Conservation (phyloP, 2,797 vertebrate species). For the Meda fulgida region DNA sequence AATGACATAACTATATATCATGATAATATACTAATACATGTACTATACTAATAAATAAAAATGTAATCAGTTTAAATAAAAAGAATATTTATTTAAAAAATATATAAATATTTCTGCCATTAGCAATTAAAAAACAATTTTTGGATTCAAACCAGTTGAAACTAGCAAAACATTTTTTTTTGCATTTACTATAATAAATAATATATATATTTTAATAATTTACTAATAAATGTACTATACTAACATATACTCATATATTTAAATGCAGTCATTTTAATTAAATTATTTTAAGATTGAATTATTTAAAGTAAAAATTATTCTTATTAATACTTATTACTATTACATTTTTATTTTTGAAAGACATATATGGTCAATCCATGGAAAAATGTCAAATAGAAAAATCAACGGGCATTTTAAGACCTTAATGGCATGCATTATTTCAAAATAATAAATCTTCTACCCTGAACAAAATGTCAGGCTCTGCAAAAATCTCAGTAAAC, state of each 20-base stretch:
- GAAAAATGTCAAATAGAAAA: neutral
- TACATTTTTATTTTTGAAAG: no score
- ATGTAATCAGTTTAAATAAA: neutral
- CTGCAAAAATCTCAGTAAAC: slow-evolving; percentile 32
- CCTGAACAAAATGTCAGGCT: slow-evolving; percentile 47
- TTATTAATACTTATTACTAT: no score
- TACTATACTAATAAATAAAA: neutral
- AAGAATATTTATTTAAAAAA: neutral
- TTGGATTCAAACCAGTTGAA: no score
- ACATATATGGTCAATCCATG: no score
- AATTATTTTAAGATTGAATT: neutral
- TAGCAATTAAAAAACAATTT: no score
- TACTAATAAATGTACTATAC: no score
- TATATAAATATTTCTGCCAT: neutral
- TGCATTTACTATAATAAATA: no score
- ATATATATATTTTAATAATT: no score
- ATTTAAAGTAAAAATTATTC: no score
- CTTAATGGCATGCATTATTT: neutral
- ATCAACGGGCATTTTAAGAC: neutral
- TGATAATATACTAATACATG: neutral
- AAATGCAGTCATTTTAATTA: no score
- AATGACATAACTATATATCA: neutral
- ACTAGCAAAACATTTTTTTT: no score
- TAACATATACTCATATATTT: no score
- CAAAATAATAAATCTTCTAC: slow-evolving; percentile 35